These are phyloP conservation scores for Delphinus delphis DNA, from an alignment of 2,113 vertebrate species.

Conservation along the genomic window DNA sequence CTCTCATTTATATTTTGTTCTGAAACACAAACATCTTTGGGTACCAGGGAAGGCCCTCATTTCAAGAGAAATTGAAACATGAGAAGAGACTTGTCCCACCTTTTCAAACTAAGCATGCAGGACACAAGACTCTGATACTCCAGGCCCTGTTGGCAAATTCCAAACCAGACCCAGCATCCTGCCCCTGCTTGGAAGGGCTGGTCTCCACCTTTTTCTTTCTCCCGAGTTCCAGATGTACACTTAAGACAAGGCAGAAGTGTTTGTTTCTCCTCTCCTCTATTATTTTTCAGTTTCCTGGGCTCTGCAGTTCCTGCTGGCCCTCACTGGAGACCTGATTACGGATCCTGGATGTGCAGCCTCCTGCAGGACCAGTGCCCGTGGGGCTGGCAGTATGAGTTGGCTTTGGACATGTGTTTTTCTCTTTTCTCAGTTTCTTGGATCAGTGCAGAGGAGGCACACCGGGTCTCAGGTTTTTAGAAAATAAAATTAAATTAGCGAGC, in stretches of 20 bases:
- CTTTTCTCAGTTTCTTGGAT: slow-evolving; percentile 33
- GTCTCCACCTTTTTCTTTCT: not conserved
- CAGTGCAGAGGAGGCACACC: not conserved
- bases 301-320: not conserved
- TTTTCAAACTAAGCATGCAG: not conserved
- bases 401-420: slow-evolving; percentile 19
- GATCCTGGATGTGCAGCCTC: not conserved
- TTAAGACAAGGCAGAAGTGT: not conserved
- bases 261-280: not conserved
- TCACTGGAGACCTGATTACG: not conserved
- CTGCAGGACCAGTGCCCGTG: not conserved
- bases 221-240: not conserved
- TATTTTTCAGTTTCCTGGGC: not conserved
- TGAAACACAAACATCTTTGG: not conserved
- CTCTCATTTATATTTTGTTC: slow-evolving; percentile 33
- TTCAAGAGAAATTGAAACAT: not conserved
- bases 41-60: not conserved
- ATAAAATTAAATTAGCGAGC: slow-evolving; percentile 71
- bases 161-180: not conserved
- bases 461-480: slow-evolving; percentile 53
- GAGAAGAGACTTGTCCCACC: not conserved
- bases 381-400: not conserved
- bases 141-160: rapidly evolving
- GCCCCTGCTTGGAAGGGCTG: not conserved
- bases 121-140: not conserved